These are phyloP conservation scores for Troilus luridus DNA, from an alignment of 2,888 invertebrate genomes.

Conservation along the genomic window DNA sequence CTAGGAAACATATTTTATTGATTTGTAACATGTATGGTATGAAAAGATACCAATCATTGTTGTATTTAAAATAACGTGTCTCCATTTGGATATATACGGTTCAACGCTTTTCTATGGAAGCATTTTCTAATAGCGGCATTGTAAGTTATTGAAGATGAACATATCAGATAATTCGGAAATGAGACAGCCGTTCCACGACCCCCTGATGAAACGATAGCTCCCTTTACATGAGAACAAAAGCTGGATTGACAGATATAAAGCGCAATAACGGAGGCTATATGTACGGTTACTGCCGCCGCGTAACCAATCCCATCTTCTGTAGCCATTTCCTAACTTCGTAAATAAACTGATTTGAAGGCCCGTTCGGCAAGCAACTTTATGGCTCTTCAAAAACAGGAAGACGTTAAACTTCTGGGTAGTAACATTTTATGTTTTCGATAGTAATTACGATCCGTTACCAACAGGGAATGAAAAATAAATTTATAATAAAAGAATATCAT, in stretches of 20 bases:
- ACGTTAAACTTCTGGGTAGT: background rate
- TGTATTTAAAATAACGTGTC: too few species aligned
- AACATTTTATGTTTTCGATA: background rate
- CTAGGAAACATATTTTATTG: too few species aligned
- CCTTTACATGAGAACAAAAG: background rate
- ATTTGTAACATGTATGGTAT: too few species aligned
- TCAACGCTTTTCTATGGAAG: background rate
- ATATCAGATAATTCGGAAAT: background rate
- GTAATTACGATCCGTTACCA: background rate
- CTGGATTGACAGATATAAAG: background rate
- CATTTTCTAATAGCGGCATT: background rate
- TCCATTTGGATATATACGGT: too few species aligned
- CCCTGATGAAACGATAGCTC: background rate
- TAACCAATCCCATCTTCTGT: background rate
- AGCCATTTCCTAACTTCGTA: constrained; percentile 7
- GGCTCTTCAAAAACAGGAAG: background rate
- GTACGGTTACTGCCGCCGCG: background rate
- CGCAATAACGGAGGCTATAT: background rate
- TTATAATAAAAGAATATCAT: too few species aligned
- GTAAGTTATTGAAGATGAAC: background rate
- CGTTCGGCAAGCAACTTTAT: background rate
- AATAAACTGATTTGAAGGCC: background rate
- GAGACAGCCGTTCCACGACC: background rate
- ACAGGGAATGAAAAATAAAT: background rate
- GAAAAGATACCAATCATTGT: too few species aligned